Evolutionary conservation across 2,797 vertebrate genomes (phyloP).

Genomic region (Lagorchestes hirsutus): DNA sequence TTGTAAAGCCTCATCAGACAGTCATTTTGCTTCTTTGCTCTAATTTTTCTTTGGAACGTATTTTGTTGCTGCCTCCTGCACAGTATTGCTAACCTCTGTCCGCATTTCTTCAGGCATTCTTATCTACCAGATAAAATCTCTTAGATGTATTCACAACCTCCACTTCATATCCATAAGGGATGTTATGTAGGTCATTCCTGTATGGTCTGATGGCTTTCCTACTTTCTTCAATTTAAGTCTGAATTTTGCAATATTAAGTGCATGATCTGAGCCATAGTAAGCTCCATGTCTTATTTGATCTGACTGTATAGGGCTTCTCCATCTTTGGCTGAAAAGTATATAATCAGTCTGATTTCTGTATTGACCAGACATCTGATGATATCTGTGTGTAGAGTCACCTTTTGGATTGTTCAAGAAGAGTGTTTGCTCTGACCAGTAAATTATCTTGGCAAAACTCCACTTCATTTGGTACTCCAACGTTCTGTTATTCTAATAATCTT

Average conservation of each 20-base stretch:
- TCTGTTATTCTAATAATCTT: not conserved
- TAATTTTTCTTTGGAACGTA: not conserved
- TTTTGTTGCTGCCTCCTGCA: not conserved
- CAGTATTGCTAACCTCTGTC: not conserved
- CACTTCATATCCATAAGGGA: not conserved
- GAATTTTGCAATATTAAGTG: not conserved
- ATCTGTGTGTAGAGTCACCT: not conserved
- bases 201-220: not conserved
- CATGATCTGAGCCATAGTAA: not conserved
- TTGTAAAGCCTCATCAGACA: not conserved
- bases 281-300: not conserved
- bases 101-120: not conserved
- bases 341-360: not conserved
- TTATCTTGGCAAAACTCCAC: not conserved
- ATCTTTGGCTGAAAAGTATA: not conserved
- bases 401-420: not conserved
- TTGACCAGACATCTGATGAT: not conserved
- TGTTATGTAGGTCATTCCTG: not conserved
- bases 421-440: not conserved
- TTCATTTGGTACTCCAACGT: not conserved
- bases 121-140: not conserved
- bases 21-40: not conserved
- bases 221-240: not conserved
- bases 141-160: not conserved
- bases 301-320: not conserved